Percentiles rank a stretch among this genome's conserved stretches.
These are phyloP conservation scores for Batillaria attramentaria DNA, from an alignment of 1,140 invertebrate genomes.

Conservation along the genomic window DNA sequence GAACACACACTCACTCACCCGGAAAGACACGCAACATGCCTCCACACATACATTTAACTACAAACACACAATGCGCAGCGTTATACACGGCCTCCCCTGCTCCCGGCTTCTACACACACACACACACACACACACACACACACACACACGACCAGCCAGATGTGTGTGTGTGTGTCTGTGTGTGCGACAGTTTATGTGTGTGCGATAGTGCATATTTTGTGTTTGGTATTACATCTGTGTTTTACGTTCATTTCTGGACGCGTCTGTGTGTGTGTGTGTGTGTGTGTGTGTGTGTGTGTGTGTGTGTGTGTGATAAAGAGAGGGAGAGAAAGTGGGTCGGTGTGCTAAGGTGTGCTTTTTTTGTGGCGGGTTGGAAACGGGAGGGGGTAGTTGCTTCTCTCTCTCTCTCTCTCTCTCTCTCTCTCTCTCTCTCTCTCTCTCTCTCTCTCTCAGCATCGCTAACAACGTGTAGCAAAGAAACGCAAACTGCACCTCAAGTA, in stretches of 20 bases:
- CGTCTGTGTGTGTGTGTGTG: not conserved
- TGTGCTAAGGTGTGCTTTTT: not conserved
- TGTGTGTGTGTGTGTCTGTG: not conserved
- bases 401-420: not conserved
- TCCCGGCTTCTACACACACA: no score
- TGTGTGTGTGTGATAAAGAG: not conserved
- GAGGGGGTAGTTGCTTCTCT: not conserved
- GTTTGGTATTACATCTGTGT: not conserved
- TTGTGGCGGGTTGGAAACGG: no score
- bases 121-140: not conserved
- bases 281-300: not conserved
- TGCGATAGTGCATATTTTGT: not conserved
- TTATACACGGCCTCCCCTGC: no score
- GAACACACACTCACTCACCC: no score
- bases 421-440: not conserved
- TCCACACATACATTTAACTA: no score
- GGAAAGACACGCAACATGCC: no score
- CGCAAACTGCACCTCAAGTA: not conserved
- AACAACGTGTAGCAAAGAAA: not conserved
- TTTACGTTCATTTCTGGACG: not conserved
- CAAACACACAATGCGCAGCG: no score
- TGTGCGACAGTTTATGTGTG: not conserved
- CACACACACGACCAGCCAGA: no score
- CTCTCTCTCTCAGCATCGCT: not conserved
- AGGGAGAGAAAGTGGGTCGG: not conserved